Percentiles rank a stretch among this genome's conserved stretches.
Evolutionary conservation across 1,140 invertebrate genomes (phyloP).

Genomic region (Microplitis demolitor): DNA sequence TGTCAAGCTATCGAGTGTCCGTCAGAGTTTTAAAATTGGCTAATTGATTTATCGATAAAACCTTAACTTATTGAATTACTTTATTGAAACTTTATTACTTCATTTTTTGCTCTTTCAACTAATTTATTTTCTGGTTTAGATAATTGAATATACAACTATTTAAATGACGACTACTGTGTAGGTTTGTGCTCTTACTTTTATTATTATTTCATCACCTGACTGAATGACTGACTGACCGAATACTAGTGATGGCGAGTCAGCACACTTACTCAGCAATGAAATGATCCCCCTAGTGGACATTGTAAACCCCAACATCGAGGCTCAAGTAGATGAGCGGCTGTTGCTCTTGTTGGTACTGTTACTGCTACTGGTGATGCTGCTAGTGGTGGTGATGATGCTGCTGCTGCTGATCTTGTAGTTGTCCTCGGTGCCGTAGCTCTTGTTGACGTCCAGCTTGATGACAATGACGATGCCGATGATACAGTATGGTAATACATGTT

Average conservation of each 20-base stretch:
- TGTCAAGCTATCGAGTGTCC: slow-evolving; percentile 7
- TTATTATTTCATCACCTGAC: not conserved
- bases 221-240: not conserved
- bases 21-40: not conserved
- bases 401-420: not conserved
- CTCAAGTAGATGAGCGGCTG: slow-evolving; percentile 15
- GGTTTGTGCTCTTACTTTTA: too few relatives aligned
- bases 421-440: not conserved
- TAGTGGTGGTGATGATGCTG: not conserved
- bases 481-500: slow-evolving; percentile 48
- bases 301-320: slow-evolving; percentile 43
- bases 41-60: slow-evolving; percentile 10
- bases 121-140: too few relatives aligned
- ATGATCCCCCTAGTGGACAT: slow-evolving; percentile 45
- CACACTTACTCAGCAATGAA: slow-evolving; percentile 45
- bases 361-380: not conserved
- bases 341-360: not conserved
- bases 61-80: too few relatives aligned
- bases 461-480: too few relatives aligned
- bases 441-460: slow-evolving; percentile 5
- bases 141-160: too few relatives aligned
- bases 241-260: slow-evolving; percentile 15
- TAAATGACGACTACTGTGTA: too few relatives aligned
- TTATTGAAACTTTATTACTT: not conserved
- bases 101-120: not conserved